Base-by-base conservation (phyloP, 2,797 vertebrate genomes). In the Nannoperca obscura region DNA sequence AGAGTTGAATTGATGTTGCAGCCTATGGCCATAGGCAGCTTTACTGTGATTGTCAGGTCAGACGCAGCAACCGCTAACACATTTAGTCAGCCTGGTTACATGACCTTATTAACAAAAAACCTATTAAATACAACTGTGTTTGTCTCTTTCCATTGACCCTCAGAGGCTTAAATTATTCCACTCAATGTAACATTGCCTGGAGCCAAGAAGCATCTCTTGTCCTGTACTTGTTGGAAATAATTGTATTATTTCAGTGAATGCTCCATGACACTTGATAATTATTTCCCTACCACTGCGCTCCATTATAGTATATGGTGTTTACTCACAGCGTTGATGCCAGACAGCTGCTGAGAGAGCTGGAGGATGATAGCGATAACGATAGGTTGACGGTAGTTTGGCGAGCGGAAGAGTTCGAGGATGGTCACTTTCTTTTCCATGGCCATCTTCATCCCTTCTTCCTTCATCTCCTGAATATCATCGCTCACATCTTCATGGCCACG, bases 251-350 rank as follows among this genome's bases (percentile, higher is more conserved):
- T 65, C 19, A 58, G 20, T 46, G 40, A 78, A 74, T 46, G 69
- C 70, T 80, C 71, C 2, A 50, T 47, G 70, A 82, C 64, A 74
- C 66, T 50, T 72, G 49, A 46, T 71, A 64, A 78, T 75, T 24
- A 78, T 46, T 63, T 66, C 63, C 4, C 30, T 54, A 46, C 38
- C 40, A 13, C 4, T 7, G 4, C 2, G 47, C 8, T 54, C 62
- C 24, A 58, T 80, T 36, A 71, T 68, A 36, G 47, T 72, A 46
- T 40, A 5, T 24, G 9, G 53, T 4, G 46, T 79, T 61, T 30
- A 97, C 97, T 95, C 85, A 99, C 97, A n/a, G 97, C 97, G 24
- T 99, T 99, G 93, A 99, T 99, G 79, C 98, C 98, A 0, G 98
- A 99, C 47, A 99, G 92, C 90, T 99, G 98, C 83, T 99, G 98